Evolutionary conservation across 2,797 vertebrate species (phyloP).

Genomic region (Chrysocyon brachyurus): DNA sequence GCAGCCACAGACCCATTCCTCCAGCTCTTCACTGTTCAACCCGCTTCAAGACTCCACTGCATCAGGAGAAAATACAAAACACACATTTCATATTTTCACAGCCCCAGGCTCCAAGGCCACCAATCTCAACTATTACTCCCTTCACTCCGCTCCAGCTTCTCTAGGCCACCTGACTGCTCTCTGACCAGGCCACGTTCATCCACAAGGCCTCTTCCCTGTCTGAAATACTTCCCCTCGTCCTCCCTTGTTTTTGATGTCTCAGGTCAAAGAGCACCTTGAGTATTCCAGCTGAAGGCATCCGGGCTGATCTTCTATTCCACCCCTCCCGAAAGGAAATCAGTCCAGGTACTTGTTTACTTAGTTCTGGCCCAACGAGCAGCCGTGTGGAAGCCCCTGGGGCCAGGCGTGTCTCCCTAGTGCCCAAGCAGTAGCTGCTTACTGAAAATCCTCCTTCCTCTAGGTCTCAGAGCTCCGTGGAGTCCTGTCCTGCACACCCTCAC

Average conservation of each 20-base stretch:
- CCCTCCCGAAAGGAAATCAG: neutral
- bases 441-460: neutral
- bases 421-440: neutral
- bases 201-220: neutral
- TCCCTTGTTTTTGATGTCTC: neutral
- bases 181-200: neutral
- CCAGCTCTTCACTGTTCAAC: neutral
- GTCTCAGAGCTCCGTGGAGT: neutral
- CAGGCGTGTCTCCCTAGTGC: neutral
- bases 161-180: neutral
- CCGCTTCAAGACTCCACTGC: neutral
- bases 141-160: neutral
- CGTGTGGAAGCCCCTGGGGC: neutral
- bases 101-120: neutral
- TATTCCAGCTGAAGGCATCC: neutral
- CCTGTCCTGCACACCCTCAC: neutral
- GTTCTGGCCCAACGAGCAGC: neutral
- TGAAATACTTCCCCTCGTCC: neutral
- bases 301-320: neutral
- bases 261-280: neutral
- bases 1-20: neutral
- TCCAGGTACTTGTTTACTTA: neutral
- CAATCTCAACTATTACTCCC: neutral
- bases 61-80: neutral
- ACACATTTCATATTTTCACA: neutral